These are phyloP conservation scores for Alcedo atthis DNA, from an alignment of 2,797 vertebrate species.

Conservation along the genomic window DNA sequence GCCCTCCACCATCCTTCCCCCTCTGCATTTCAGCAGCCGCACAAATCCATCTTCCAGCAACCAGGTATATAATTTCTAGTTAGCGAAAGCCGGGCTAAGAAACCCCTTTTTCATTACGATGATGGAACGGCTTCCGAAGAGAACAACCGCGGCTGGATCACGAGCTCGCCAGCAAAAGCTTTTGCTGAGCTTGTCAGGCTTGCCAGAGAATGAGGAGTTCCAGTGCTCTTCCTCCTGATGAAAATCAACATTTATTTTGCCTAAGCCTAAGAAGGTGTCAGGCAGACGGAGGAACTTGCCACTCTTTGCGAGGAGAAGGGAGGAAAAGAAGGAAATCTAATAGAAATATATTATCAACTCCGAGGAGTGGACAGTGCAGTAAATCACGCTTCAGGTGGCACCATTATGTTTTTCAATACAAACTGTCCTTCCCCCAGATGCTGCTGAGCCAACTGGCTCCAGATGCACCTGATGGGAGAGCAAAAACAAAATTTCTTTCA, in stretches of 20 bases:
- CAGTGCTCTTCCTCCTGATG: background rate
- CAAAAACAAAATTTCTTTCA: background rate
- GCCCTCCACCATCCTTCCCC: background rate
- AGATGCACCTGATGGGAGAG: background rate
- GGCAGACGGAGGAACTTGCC: slow-evolving; percentile 6
- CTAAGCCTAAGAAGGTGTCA: slow-evolving; percentile 44
- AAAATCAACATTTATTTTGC: slow-evolving; percentile 62
- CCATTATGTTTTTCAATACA: slow-evolving; percentile 39
- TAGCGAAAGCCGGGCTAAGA: slow-evolving; percentile 42
- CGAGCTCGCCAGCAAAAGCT: background rate
- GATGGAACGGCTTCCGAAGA: slow-evolving; percentile 50
- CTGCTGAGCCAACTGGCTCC: background rate
- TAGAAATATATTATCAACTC: slow-evolving; percentile 59
- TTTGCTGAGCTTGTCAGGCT: slow-evolving; percentile 61
- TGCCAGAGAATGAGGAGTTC: background rate
- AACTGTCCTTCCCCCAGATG: background rate
- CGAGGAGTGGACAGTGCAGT: slow-evolving; percentile 42
- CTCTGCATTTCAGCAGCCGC: background rate
- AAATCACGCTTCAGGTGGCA: slow-evolving; percentile 57
- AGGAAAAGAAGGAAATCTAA: slow-evolving; percentile 37
- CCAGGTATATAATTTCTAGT: slow-evolving; percentile 74
- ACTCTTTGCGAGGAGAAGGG: background rate
- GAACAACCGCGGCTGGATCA: background rate
- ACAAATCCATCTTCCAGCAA: slow-evolving; percentile 66
- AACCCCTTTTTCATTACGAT: slow-evolving; percentile 52